Base-by-base conservation (phyloP, 2,888 invertebrate genomes). In the Hypolimnas misippus region DNA sequence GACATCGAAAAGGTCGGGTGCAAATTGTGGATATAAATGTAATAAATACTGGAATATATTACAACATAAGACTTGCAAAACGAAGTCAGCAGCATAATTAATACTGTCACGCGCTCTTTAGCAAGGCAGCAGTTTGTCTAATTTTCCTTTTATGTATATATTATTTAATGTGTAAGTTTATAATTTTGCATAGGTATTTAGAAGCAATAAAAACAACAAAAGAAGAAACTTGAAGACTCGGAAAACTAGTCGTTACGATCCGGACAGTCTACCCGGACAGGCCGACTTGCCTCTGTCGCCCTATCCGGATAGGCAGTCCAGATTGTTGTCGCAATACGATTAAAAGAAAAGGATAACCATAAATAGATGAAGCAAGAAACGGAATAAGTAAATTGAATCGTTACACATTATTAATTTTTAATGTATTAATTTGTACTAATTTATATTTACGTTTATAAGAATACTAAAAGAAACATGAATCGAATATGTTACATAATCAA, bases 241-340 rank as follows among this genome's bases (percentile, higher is more conserved):
- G 54, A 61, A 54, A 54, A 55, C 29, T 12, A 16, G 29, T 38
- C 60, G 72, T 63, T 64, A 61, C 71, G 79, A 73, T 81, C 76
- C 71, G 82, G 79, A 87, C 89, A 89, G 88, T 89, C 88, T 89
- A 88, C 86, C 86, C 87, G 87, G 86, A 89, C 89, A 89, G 88
- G 87, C 87, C 86, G 86, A 79, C 73, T 70, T 81, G 65, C 54
- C 67, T 38, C 51, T 62, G 75, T 82, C 86, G 85, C 78, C 81
- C 84, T 82, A 78, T 61, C 74, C 79, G 78, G 81, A 70, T 72
- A 88, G 84, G 71, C 83, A 73, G 84, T 78, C 77, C 78, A 71
- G 78, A 78, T 75, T 70, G 72, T 71, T 53, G 58, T 70, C 55
- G 56, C 49, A 49, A 58, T 53, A 33, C 62, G 33, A 2, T 8